Conservation (phyloP, 2,888 invertebrate species). For the Trissoscelio sp. region DNA sequence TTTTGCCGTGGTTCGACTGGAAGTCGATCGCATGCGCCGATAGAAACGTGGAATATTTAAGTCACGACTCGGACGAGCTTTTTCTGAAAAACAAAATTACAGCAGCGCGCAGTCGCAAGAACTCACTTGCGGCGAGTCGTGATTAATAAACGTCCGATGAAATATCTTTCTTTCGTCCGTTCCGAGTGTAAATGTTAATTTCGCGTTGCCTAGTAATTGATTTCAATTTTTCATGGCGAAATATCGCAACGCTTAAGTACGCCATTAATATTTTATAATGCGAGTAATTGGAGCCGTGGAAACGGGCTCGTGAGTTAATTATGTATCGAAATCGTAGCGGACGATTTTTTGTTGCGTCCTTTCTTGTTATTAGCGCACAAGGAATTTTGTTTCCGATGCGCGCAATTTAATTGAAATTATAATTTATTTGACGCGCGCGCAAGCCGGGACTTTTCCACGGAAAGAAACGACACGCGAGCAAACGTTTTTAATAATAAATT, state of each 20-base stretch:
- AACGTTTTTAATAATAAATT: constrained; percentile 36
- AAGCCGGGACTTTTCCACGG: not conserved
- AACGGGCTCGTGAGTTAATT: constrained; percentile 42
- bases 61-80: constrained; percentile 66
- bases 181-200: constrained; percentile 63
- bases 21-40: constrained; percentile 71
- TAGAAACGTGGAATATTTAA: constrained; percentile 68
- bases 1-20: constrained; percentile 66
- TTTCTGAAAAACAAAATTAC: constrained; percentile 62
- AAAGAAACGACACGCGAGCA: constrained; percentile 12
- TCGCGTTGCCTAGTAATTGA: constrained; percentile 47
- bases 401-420: constrained; percentile 24
- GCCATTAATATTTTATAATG: constrained; percentile 59
- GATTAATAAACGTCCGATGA: constrained; percentile 60
- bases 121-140: constrained; percentile 38
- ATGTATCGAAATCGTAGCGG: constrained; percentile 43
- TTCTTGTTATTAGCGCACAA: not conserved
- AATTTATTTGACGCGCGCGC: constrained; percentile 16
- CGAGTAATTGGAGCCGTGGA: constrained; percentile 39
- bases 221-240: constrained; percentile 41
- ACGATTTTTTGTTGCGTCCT: constrained; percentile 7
- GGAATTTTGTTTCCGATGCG: constrained; percentile 14
- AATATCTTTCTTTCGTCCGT: constrained; percentile 59
- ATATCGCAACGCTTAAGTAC: constrained; percentile 33
- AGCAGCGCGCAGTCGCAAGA: constrained; percentile 45